Evolutionary conservation across 2,797 vertebrate species (phyloP), one percentile per base, ranked within the genome.

Genomic region (Perodicticus potto): DNA sequence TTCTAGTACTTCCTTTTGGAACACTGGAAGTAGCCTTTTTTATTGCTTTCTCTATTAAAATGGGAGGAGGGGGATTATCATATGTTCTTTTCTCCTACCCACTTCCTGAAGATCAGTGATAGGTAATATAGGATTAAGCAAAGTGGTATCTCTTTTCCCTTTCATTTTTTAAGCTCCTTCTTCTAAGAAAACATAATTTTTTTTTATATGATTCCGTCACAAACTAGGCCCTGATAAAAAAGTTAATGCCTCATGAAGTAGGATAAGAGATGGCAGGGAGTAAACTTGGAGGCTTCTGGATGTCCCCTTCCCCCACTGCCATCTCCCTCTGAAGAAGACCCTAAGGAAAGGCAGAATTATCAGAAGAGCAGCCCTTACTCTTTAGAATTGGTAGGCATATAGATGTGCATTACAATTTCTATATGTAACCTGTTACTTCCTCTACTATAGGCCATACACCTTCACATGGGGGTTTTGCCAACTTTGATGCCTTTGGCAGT

Each of bases 401-500:
- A 49, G 11, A 89, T 53, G 32, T 25, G 49, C n/a, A 34, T 43
- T 16, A 17, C 29, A 67, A 74, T 40, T 49, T 82, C 69, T 93
- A 73, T n/a, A 22, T 25, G 10, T 40, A 90, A 34, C 17, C 17
- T 82, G 57, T n/a, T 80, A 4, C 89, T 73, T 32, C n/a, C 16
- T 93, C 67, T 17, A 25, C n/a, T 27, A 0, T 89, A 98, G 98
- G 91, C 90, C 98, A 97, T 77, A 96, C 89, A 19, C 92, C 98
- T 14, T 96, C 97, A 74, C 98, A 95, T 0, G 84, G 97, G 13
- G 89, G 98, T 65, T 98, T 98, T 49, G 96, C 98, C 90, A 96
- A 65, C 74, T 98, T 98, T 0, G 96, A 98, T 73, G 97, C 98
- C 93, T 98, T 98, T 37, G 93, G 97, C 25, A 83, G 89, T 34